Percentiles rank a stretch among this genome's conserved stretches.
phyloP scores from a whole-genome alignment of 2,888 invertebrate genomes.

The Octonoba sinensis region DNA sequence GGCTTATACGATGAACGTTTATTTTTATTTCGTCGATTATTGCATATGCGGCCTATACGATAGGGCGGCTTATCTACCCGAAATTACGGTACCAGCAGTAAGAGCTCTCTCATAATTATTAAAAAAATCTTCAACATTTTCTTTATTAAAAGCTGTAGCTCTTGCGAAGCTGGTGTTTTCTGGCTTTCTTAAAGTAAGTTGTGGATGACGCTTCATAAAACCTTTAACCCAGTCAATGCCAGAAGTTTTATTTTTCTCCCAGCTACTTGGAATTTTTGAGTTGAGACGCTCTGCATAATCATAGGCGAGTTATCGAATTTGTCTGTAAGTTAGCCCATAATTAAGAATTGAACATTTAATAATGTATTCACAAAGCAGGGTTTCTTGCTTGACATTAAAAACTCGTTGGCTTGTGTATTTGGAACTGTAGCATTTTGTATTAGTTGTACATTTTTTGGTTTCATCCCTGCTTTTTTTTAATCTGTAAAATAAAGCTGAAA shows the following conservation, averaged over 20 bases:
- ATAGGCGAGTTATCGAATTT: background rate
- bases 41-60: too few species aligned
- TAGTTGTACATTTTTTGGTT: background rate
- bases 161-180: slow-evolving; percentile 6
- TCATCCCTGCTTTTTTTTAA: slow-evolving; percentile 2
- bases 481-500: slow-evolving; percentile 2
- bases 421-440: slow-evolving; percentile 12
- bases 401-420: slow-evolving; percentile 4
- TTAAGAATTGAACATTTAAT: slow-evolving; percentile 20
- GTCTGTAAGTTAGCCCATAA: slow-evolving; percentile 4
- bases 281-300: background rate
- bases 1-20: too few species aligned
- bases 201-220: slow-evolving; percentile 7
- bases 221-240: slow-evolving; percentile 10
- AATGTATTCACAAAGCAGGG: background rate
- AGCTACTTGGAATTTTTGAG: slow-evolving; percentile 1
- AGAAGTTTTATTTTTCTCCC: slow-evolving; percentile 15
- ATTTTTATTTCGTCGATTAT: too few species aligned
- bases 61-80: too few species aligned
- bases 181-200: slow-evolving; percentile 9
- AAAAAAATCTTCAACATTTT: background rate
- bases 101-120: background rate
- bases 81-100: background rate
- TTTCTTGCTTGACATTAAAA: background rate
- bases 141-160: slow-evolving; percentile 12